Base-by-base conservation (phyloP, 2,113 vertebrate species). In the Stigmatopora argus region DNA sequence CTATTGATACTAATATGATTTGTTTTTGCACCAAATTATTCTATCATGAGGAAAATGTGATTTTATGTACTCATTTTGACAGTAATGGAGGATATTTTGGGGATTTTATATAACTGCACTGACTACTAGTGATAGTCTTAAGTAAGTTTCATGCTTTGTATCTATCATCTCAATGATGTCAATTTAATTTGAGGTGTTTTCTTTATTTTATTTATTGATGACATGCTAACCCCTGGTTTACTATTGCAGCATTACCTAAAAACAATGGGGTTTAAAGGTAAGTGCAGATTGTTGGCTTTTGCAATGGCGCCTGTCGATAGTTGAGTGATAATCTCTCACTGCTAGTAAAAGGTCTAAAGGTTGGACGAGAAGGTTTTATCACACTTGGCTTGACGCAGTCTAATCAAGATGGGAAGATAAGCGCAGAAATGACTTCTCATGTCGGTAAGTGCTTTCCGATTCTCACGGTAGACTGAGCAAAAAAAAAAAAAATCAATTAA, bases 271-370 rank as follows among this genome's bases (percentile, higher is more conserved):
- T 77, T 31, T 66, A 80, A 82, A 77, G 82, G 73, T 70, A 55
- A 80, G 59, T 23, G 47, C 0, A 21, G 64, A 68, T 72, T 71
- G 61, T 80, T 53, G 65, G 51, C 38, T 72, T 41, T 78, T 81
- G 69, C 74, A 64, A 73, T 7, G 48, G 73, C 3, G 26, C 26
- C 26, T 11, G 59, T 7, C 59, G 73, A 79, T 35, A 44, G 69
- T 65, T 60, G 64, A 35, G 67, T 12, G 41, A 78, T 74, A 67
- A 80, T 73, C 78, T 74, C 49, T 19, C 66, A 41, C 66, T 23
- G 64, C 56, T 69, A 61, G 61, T 55, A 64, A 70, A 82, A 79
- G 77, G 86, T 86, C 70, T 83, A 87, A 89, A 88, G 85, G 86
- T 88, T 62, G 70, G 64, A 68, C 15, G 9, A 69, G 71, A 67